Evolutionary conservation across 2,888 invertebrate genomes (phyloP).

Genomic region (Polydrusus tereticollis): DNA sequence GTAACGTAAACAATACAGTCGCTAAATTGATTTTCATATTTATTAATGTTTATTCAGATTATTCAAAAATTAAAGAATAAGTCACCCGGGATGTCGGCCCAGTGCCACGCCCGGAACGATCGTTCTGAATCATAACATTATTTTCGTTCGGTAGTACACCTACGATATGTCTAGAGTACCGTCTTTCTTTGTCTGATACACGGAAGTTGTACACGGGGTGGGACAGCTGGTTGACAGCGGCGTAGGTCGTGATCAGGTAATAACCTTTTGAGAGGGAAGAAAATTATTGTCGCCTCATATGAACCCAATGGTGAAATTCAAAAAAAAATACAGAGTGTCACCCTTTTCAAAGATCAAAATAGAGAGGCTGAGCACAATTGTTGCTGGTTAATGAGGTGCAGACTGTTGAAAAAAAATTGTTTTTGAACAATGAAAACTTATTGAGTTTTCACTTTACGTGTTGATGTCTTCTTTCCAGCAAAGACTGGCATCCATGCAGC

Average conservation of each 20-base stretch:
- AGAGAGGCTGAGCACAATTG: too few species aligned
- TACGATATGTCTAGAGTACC: slow-evolving; percentile 42
- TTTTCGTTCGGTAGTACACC: slow-evolving; percentile 42
- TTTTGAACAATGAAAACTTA: too few species aligned
- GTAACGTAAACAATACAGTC: slow-evolving; percentile 47
- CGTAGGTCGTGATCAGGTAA: neutral
- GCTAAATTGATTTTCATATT: slow-evolving; percentile 51
- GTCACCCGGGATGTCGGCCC: slow-evolving; percentile 37
- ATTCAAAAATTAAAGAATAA: slow-evolving; percentile 51
- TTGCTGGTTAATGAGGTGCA: too few species aligned
- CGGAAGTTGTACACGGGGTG: slow-evolving; percentile 5
- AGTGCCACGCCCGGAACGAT: slow-evolving; percentile 43
- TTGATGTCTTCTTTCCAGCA: too few species aligned
- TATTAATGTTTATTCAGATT: slow-evolving; percentile 51
- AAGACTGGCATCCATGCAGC: too few species aligned
- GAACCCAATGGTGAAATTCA: too few species aligned
- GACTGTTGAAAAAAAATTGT: too few species aligned
- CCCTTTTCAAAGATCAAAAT: too few species aligned
- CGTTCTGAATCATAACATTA: slow-evolving; percentile 55
- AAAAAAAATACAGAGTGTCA: too few species aligned
- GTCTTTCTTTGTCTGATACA: slow-evolving; percentile 27
- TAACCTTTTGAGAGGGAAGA: neutral
- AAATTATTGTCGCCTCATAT: neutral
- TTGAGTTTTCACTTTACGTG: too few species aligned
- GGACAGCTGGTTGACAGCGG: neutral